Base-by-base conservation (phyloP, 1,140 invertebrate species). In the Zaprionus africanus region DNA sequence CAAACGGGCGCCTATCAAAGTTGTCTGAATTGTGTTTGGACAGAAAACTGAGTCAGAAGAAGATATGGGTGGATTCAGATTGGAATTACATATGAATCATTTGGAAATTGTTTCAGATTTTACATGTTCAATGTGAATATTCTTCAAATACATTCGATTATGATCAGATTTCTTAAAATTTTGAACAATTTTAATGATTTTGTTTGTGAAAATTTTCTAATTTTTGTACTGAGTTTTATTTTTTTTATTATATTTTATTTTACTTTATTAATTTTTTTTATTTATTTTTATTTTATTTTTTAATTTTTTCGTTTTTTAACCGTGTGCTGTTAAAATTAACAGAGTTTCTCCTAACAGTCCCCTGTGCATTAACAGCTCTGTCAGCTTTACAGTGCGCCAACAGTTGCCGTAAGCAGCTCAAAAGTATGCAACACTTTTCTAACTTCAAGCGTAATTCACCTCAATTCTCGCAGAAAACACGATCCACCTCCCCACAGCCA, bases 381-480 rank as follows among this genome's bases (percentile, higher is more conserved):
- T 34, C n/a, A 49, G 22, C 4, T 24, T 67, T 49, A 36, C 64
- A 59, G 7, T 4, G 13, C 2, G 0, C 12, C 26, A 15, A 41
- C n/a, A 69, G 41, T 62, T 17, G 6, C 13, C 19, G 19, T 1
- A 0, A 11, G 15, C 36, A 11, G 59, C 66, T 43, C 19, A 46
- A 51, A 70, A 24, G 22, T 75, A 75, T 69, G 53, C 66, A 62
- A 56, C 36, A 6, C 1, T 41, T 34, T 70, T 31, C 38, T 15
- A 34, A 17, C 2, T 34, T 5, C 13, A 13, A 26, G 4, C 24
- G 22, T 12, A 46, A 57, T 49, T 22, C 38, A 36, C 56, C 31
- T 34, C 9, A 34, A 34, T 11, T 34, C 31, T 0, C 9, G 0
- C 31, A 11, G 4, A 31, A 34, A 11, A 4, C 31, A 51, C 9